Evolutionary conservation across 2,888 invertebrate species (phyloP).

Genomic region (Plagodis pulveraria): DNA sequence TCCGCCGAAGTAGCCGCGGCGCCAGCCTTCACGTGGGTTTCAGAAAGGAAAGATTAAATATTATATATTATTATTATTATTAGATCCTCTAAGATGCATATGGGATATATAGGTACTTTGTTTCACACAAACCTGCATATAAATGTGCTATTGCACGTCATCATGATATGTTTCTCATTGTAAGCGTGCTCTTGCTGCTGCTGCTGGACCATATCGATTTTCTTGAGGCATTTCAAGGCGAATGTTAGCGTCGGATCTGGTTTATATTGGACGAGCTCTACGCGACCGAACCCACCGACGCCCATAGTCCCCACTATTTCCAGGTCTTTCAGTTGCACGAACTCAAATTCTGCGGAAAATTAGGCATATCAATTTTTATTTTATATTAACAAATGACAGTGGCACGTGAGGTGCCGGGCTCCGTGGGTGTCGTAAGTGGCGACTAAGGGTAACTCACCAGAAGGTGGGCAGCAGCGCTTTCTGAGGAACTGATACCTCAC

Average conservation of each 20-base stretch:
- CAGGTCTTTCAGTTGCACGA: slow-evolving; percentile 90
- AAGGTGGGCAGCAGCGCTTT: too few species aligned
- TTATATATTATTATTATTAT: too few species aligned
- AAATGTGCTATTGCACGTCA: slow-evolving; percentile 91
- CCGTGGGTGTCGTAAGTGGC: too few species aligned
- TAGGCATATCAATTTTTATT: neutral
- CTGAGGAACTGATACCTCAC: too few species aligned
- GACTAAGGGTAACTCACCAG: too few species aligned
- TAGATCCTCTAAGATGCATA: too few species aligned
- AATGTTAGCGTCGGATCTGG: slow-evolving; percentile 85
- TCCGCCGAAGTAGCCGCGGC: too few species aligned
- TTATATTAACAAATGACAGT: too few species aligned
- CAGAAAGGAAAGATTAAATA: too few species aligned
- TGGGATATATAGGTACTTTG: neutral
- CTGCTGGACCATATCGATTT: slow-evolving; percentile 94
- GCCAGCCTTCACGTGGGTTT: too few species aligned
- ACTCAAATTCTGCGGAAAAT: slow-evolving; percentile 82
- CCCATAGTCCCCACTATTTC: slow-evolving; percentile 94
- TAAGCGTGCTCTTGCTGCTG: slow-evolving; percentile 95
- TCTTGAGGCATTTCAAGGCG: slow-evolving; percentile 95
- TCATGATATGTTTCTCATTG: slow-evolving; percentile 94
- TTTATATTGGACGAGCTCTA: slow-evolving; percentile 89
- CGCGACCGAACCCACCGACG: slow-evolving; percentile 96
- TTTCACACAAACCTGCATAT: slow-evolving; percentile 87
- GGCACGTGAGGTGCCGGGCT: too few species aligned